Percentiles rank a stretch among this genome's conserved stretches.
phyloP scores from a whole-genome alignment of 2,797 vertebrate genomes.

The Pangasius larnaudii region DNA sequence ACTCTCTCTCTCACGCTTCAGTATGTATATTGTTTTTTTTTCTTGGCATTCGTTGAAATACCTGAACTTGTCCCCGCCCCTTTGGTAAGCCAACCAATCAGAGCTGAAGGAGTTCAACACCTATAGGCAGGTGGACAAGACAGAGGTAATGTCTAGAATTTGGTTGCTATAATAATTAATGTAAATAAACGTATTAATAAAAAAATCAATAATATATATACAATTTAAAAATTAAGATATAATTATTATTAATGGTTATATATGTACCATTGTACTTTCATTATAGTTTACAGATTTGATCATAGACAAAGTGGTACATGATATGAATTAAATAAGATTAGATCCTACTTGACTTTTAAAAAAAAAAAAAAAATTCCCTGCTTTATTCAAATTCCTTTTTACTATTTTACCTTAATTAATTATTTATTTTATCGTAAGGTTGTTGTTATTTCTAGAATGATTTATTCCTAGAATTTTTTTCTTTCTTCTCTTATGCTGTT shows the following conservation, averaged over 20 bases:
- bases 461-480: not conserved
- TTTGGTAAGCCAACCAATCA: conserved; percentile 60
- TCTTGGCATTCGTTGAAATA: conserved; percentile 58
- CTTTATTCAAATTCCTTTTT: no score
- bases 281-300: not conserved
- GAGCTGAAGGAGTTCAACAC: conserved; percentile 25
- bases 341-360: no score
- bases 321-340: not conserved
- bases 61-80: conserved; percentile 60
- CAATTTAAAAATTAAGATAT: not conserved
- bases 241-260: not conserved
- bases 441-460: not conserved
- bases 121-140: conserved; percentile 33
- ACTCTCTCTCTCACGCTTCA: not conserved
- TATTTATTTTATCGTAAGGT: not conserved
- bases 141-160: not conserved
- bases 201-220: not conserved
- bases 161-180: not conserved
- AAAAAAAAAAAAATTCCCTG: not conserved
- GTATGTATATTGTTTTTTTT: conserved; percentile 50
- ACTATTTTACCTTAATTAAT: not conserved
- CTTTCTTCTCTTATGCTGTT: no score
- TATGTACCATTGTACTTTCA: not conserved
- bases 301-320: not conserved
- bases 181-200: not conserved